Conservation (phyloP, 2,797 vertebrate genomes). For the Coendou prehensilis region DNA sequence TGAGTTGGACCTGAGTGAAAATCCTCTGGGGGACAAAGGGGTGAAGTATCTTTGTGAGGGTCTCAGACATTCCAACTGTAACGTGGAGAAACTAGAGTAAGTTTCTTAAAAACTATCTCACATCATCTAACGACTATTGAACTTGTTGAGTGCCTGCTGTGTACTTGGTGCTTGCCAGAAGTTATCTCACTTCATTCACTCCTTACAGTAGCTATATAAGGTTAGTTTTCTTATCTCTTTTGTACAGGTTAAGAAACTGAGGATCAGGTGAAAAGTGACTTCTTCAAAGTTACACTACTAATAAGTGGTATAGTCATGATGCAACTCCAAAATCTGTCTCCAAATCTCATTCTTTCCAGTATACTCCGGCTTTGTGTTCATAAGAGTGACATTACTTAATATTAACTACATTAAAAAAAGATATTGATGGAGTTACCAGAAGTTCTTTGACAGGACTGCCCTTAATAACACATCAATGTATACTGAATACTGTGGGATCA, state of each 20-base stretch:
- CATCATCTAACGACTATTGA: not conserved
- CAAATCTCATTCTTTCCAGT: slow-evolving; percentile 44
- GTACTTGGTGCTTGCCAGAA: slow-evolving; percentile 38
- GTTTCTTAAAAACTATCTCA: slow-evolving; percentile 39
- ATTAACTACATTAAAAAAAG: slow-evolving; percentile 5
- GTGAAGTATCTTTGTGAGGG: slow-evolving; percentile 75
- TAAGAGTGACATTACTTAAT: slow-evolving; percentile 36
- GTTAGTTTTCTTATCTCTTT: not conserved
- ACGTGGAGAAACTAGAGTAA: slow-evolving; percentile 78
- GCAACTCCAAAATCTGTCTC: slow-evolving; percentile 26
- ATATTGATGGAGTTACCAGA: slow-evolving; percentile 6
- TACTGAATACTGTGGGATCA: not conserved
- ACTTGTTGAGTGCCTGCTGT: slow-evolving; percentile 7
- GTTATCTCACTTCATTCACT: slow-evolving; percentile 11
- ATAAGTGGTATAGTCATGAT: not conserved
- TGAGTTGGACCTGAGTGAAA: slow-evolving; percentile 71
- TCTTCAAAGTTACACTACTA: slow-evolving; percentile 22
- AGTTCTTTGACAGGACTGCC: slow-evolving; percentile 20
- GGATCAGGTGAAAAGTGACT: not conserved
- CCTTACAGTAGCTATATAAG: slow-evolving; percentile 17
- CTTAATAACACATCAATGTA: slow-evolving; percentile 24
- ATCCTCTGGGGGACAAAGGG: slow-evolving; percentile 65
- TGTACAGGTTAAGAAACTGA: slow-evolving; percentile 46
- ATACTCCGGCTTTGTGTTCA: not conserved
- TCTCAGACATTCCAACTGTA: slow-evolving; percentile 66